These are phyloP conservation scores for Icerya purchasi DNA, from an alignment of 2,888 invertebrate species.

Conservation along the genomic window DNA sequence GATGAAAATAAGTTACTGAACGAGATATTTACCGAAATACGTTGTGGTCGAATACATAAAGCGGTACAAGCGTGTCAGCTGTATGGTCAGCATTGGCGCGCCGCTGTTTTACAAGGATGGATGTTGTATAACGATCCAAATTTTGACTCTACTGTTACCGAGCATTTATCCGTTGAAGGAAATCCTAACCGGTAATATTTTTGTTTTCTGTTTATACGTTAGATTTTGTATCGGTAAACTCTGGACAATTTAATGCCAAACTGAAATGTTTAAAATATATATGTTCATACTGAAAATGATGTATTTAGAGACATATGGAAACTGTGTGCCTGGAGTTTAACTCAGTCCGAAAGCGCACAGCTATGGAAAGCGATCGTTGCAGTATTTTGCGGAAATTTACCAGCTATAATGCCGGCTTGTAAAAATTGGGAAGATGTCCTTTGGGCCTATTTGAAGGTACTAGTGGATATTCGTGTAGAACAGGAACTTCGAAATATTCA, in stretches of 20 bases:
- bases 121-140: conserved; percentile 68
- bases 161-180: conserved; percentile 43
- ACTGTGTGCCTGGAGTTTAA: conserved; percentile 32
- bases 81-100: conserved; percentile 80
- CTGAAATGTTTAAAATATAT: neutral
- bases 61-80: conserved; percentile 63
- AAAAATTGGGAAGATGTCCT: conserved; percentile 70
- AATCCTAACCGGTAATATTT: conserved; percentile 54
- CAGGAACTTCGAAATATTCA: conserved; percentile 40
- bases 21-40: conserved; percentile 48
- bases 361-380: conserved; percentile 30
- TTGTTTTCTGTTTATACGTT: no score
- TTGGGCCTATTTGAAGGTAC: conserved; percentile 66
- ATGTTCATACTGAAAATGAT: no score
- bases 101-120: conserved; percentile 80
- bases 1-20: conserved; percentile 43
- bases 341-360: conserved; percentile 21
- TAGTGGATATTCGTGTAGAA: conserved; percentile 70
- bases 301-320: conserved; percentile 32
- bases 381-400: conserved; percentile 61
- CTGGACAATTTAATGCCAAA: no score
- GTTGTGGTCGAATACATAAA: conserved; percentile 66
- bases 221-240: no score
- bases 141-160: conserved; percentile 27
- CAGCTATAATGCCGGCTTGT: conserved; percentile 50